Conservation (phyloP, 53 echinoderm and acorn worm genomes). For the Pentamera pediparva region DNA sequence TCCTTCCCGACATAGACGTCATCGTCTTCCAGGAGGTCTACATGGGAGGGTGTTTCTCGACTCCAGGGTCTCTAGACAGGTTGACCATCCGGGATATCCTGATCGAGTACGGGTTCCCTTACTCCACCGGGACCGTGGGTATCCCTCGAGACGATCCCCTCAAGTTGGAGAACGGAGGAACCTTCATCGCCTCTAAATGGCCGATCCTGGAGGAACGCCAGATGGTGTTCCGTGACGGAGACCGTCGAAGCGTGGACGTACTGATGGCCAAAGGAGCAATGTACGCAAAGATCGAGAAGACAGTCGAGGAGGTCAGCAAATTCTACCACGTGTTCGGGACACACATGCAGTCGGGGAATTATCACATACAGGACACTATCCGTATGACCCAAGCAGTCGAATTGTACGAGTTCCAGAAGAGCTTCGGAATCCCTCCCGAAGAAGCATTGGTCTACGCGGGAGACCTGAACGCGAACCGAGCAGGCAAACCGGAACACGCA, state of each 20-base stretch:
- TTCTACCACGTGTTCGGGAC: constrained; percentile 82
- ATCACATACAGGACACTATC: constrained; percentile 39
- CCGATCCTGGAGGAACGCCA: constrained; percentile 64
- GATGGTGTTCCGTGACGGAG: constrained; percentile 46
- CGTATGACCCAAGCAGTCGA: constrained; percentile 63
- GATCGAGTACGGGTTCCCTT: constrained; percentile 57
- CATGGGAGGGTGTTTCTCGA: constrained; percentile 85
- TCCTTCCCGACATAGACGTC: constrained; percentile 71
- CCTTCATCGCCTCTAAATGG: constrained; percentile 87
- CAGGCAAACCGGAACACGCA: constrained; percentile 44
- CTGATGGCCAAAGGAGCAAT: constrained; percentile 67
- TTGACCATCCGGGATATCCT: constrained; percentile 65
- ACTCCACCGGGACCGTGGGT: constrained; percentile 70
- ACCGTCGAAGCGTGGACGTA: constrained; percentile 22
- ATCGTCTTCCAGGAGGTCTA: constrained; percentile 85
- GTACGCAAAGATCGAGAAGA: constrained; percentile 72
- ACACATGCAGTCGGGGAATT: constrained; percentile 65
- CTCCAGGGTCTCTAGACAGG: constrained; percentile 35
- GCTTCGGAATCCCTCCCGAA: constrained; percentile 44
- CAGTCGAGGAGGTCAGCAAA: constrained; percentile 45
- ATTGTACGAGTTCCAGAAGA: constrained; percentile 55
- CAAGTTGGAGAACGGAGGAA: constrained; percentile 73
- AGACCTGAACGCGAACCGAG: constrained; percentile 65
- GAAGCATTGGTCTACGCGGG: constrained; percentile 83
- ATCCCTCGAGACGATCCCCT: constrained; percentile 27